Evolutionary conservation across 92 coral and sea anemone species (phyloP).

Genomic region (Paragorgia papillata): DNA sequence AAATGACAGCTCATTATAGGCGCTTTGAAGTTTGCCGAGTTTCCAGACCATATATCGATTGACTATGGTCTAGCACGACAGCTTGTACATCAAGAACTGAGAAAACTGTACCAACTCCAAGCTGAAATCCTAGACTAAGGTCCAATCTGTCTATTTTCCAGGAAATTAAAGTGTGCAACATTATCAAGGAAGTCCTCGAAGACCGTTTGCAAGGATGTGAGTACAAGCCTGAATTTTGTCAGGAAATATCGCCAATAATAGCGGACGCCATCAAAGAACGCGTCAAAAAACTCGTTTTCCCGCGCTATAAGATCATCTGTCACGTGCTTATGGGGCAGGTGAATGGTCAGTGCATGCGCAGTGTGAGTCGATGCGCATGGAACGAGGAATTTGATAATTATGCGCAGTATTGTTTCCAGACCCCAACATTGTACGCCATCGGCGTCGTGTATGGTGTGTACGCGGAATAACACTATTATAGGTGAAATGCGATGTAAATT

Average conservation of each 20-base stretch:
- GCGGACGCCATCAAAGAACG: constrained; percentile 82
- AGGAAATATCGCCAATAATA: constrained; percentile 54
- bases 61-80: too few relatives aligned
- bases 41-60: too few relatives aligned
- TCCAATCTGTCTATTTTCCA: too few relatives aligned
- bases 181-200: constrained; percentile 76
- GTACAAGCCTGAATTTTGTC: constrained; percentile 76
- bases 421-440: constrained; percentile 73
- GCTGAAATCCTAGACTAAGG: too few relatives aligned
- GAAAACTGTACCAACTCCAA: too few relatives aligned
- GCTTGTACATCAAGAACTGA: too few relatives aligned
- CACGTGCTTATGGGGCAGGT: constrained; percentile 87
- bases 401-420: constrained; percentile 73
- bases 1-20: too few relatives aligned
- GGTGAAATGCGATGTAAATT: too few relatives aligned
- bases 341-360: constrained; percentile 74
- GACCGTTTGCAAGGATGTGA: constrained; percentile 63
- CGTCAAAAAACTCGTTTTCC: constrained; percentile 84
- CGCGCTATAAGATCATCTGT: constrained; percentile 86
- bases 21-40: too few relatives aligned
- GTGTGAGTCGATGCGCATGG: constrained; percentile 89
- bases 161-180: constrained; percentile 79
- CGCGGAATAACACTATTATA: constrained; percentile 65
- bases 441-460: constrained; percentile 89
- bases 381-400: constrained; percentile 75